Conservation (phyloP, 1,140 invertebrate species). For the Drosophila tani region DNA sequence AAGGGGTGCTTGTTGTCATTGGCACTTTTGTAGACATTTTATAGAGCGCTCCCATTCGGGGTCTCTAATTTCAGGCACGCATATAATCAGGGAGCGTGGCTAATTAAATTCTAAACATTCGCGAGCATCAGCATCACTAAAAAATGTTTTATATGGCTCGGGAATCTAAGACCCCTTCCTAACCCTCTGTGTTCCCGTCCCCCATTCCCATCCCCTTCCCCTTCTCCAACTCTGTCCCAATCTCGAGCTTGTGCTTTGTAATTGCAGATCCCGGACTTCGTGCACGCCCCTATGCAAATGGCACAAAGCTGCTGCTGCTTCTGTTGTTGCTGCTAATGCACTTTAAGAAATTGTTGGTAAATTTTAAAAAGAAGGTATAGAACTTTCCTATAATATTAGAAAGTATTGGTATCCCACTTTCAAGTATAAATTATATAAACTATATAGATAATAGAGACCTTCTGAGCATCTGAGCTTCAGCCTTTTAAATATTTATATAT, state of each 20-base stretch:
- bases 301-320: conserved; percentile 20
- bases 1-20: conserved; percentile 17
- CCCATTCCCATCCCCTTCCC: not conserved
- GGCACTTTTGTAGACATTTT: conserved; percentile 40
- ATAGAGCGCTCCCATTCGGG: conserved; percentile 31
- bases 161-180: conserved; percentile 22
- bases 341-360: not conserved
- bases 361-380: not conserved
- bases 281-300: conserved; percentile 80
- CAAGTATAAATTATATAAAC: too few species aligned
- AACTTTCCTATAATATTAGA: not conserved
- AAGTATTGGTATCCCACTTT: not conserved
- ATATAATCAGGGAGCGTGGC: conserved; percentile 74
- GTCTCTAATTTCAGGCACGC: conserved; percentile 67
- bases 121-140: conserved; percentile 65
- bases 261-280: conserved; percentile 69
- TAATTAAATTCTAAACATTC: conserved; percentile 83
- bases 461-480: too few species aligned
- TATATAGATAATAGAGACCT: too few species aligned
- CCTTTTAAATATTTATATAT: too few species aligned
- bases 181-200: not conserved
- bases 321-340: conserved; percentile 29
- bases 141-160: conserved; percentile 72
- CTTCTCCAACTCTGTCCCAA: conserved; percentile 6
- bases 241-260: conserved; percentile 56